Evolutionary conservation across 2,797 vertebrate species (phyloP).

Genomic region (Brotula barbata): DNA sequence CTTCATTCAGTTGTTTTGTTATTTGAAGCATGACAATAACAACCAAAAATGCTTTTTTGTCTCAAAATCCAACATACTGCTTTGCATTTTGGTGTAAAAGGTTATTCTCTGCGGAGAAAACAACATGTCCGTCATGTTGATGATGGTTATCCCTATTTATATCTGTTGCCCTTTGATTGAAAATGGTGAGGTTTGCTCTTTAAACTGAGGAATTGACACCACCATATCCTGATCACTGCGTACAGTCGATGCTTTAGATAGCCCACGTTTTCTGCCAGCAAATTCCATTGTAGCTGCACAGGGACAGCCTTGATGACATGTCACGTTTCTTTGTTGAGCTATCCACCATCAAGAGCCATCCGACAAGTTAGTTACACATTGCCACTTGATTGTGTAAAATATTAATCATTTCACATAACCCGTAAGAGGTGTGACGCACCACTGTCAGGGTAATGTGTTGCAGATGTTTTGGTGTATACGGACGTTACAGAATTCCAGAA

Average conservation of each 20-base stretch:
- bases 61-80: background rate
- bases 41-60: too few species aligned
- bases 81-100: background rate
- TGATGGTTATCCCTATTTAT: background rate
- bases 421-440: background rate
- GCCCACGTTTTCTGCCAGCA: background rate
- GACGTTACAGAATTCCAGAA: slow-evolving; percentile 1
- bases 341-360: slow-evolving; percentile 5
- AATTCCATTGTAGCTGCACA: slow-evolving; percentile 12
- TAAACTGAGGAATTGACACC: background rate
- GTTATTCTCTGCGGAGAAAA: background rate
- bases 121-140: too few species aligned
- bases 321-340: slow-evolving; percentile 13
- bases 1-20: too few species aligned
- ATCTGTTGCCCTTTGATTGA: background rate
- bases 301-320: slow-evolving; percentile 15
- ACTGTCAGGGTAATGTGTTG: slow-evolving; percentile 1
- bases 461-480: background rate
- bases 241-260: slow-evolving; percentile 12
- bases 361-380: background rate
- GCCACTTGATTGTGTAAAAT: background rate
- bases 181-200: background rate
- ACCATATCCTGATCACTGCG: slow-evolving; percentile 11
- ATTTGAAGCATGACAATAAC: too few species aligned
- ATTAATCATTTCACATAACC: slow-evolving; percentile 6